Base-by-base conservation (phyloP, 2,888 invertebrate species). In the Ephialtes manifestator region DNA sequence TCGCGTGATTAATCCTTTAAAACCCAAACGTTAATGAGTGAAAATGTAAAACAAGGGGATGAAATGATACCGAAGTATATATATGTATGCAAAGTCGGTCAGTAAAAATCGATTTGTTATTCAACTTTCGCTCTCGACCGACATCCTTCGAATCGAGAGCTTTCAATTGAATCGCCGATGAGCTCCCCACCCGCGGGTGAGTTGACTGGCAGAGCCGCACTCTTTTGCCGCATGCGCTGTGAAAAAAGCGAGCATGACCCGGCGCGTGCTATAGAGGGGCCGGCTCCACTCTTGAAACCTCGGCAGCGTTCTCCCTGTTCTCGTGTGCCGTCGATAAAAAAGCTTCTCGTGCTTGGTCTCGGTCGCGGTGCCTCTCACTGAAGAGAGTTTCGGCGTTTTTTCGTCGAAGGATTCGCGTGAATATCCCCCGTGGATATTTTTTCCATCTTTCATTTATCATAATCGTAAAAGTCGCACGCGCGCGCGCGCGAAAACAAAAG, bases 201-300 rank as follows among this genome's bases (percentile, higher is more conserved):
- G 11, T 48, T 43, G 53, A 55, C 46, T 60, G 7, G 43, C 28
- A 60, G 72, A 67, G 83, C 51, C 76, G 77, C 72, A 83, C 28
- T 63, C 68, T 80, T 70, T 60, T 53, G 85, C 92, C 92, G 93
- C 93, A 93, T 92, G 92, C 93, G 93, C 93, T 86, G 90, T 91
- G 89, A 90, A 92, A 87, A 89, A 87, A 88, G 84, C 63, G 81
- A 71, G 67, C 76, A 65, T 71, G 67, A 53, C 74, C 77, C 65
- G 60, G 60, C 76, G 72, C 76, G 74, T 88, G 89, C 89, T 88
- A 86, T 87, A 83, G 82, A 88, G 85, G 39, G 86, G 83, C 81
- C 86, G 86, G 86, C 89, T 88, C 88, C 88, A 86, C 89, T 90
- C 90, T 89, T 88, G 89, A 83, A 87, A 86, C 87, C 89, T 88